These are phyloP conservation scores for Helogale parvula DNA, from an alignment of 2,113 vertebrate genomes.

Conservation along the genomic window DNA sequence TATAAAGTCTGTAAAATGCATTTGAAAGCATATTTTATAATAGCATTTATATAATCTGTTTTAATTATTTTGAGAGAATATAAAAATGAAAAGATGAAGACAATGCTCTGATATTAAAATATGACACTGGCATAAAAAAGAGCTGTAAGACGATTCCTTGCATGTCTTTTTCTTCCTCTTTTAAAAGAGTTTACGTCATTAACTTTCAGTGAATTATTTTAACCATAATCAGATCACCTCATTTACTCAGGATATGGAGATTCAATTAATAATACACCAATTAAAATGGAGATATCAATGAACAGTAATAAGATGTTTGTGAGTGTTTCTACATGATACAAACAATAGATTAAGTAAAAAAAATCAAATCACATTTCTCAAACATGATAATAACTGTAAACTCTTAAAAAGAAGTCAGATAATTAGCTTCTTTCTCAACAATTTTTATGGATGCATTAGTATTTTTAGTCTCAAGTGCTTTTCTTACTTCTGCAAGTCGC, in stretches of 20 bases:
- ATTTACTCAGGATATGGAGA: constrained; percentile 40
- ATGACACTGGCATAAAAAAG: not conserved
- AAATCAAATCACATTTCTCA: not conserved
- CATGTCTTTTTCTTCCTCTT: not conserved
- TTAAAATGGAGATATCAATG: not conserved
- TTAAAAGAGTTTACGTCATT: not conserved
- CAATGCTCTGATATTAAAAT: not conserved
- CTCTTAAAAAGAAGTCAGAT: not conserved
- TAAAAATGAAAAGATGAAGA: not conserved
- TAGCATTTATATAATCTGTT: not conserved
- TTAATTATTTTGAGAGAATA: constrained; percentile 39
- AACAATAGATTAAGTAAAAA: not conserved
- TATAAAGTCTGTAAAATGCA: not conserved
- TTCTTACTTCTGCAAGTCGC: constrained; percentile 53
- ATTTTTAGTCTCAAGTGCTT: not conserved
- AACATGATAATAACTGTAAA: not conserved
- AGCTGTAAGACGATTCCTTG: not conserved
- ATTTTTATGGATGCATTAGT: not conserved
- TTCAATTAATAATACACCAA: not conserved
- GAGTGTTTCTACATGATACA: not conserved
- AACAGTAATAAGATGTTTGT: not conserved
- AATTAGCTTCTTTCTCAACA: constrained; percentile 32
- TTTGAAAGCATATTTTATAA: not conserved
- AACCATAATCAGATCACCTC: not conserved
- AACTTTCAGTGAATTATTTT: constrained; percentile 29